Percentiles rank a stretch among this genome's conserved stretches.
Evolutionary conservation across 2,888 invertebrate genomes (phyloP).

Genomic region (Phania funesta): DNA sequence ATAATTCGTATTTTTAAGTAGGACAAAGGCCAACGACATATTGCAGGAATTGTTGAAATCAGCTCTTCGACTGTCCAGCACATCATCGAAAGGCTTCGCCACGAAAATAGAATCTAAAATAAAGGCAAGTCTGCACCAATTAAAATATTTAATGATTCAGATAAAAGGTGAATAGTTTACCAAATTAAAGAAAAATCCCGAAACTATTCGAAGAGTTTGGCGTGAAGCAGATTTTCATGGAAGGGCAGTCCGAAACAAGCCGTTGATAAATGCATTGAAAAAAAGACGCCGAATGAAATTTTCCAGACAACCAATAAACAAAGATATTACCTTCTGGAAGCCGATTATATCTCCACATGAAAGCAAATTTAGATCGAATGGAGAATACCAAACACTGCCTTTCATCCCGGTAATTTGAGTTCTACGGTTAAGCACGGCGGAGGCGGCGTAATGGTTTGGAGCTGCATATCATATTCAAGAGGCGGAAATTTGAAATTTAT

Average conservation of each 20-base stretch:
- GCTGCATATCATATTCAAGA: constrained; percentile 19
- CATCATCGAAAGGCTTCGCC: constrained; percentile 14
- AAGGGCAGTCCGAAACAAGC: constrained; percentile 8
- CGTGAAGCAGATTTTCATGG: constrained; percentile 10
- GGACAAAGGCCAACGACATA: constrained; percentile 11
- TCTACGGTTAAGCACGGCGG: neutral
- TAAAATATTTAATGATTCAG: too few relatives aligned
- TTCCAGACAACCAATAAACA: constrained; percentile 18
- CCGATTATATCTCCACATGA: constrained; percentile 4
- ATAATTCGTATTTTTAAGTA: constrained; percentile 15
- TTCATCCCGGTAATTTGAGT: constrained; percentile 15
- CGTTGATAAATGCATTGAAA: constrained; percentile 17
- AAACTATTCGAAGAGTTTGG: constrained; percentile 21
- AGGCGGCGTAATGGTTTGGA: constrained; percentile 12
- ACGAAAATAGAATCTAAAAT: constrained; percentile 12
- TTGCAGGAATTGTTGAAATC: constrained; percentile 24
- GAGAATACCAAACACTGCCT: constrained; percentile 10
- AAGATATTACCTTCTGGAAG: constrained; percentile 19
- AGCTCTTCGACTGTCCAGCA: constrained; percentile 8
- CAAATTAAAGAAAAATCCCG: neutral
- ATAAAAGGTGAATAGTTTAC: too few relatives aligned
- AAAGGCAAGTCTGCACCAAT: neutral
- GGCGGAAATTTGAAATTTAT: too few relatives aligned
- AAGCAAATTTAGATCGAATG: constrained; percentile 17
- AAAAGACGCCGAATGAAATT: constrained; percentile 7